Base-by-base conservation (phyloP, 2,113 vertebrate species). In the Capreolus pygargus region DNA sequence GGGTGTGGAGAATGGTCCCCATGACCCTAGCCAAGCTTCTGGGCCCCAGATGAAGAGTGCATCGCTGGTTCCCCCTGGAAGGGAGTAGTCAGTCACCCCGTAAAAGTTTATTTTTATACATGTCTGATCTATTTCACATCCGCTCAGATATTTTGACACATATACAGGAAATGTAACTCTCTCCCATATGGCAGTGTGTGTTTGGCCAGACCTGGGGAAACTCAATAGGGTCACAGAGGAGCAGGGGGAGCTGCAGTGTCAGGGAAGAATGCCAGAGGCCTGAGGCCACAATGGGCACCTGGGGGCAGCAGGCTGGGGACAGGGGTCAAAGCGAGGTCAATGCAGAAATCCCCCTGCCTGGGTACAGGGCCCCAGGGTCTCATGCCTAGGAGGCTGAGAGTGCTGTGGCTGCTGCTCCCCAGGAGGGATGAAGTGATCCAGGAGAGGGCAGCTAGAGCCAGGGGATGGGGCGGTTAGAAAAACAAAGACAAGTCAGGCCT, bases 51-150 rank as follows among this genome's bases (percentile, higher is more conserved):
- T 98, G 98, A 98, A 98, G 93, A 97, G 91, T 19, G 94, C 95
- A 89, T 91, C 81, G 17, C 83, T 86, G 78, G 67, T 95, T 97
- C 85, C 88, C 97, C 96, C 94, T 96, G 94, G 95, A 98, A 93
- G 96, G 89, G 97, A 96, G 58, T 94, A 97, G 97, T 97, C 97
- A 97, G 97, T 98, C 97, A 97, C 98, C 96, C 97, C 1, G 58
- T 97, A 96, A 97, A 98, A 98, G 98, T 98, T 98, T 98, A 98
- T 98, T 98, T 98, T 98, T 98, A 98, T 97, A 98, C 98, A 89
- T 97, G 98, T 98, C 98, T 98, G 98, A 98, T 97, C 97, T 97
- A 98, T 98, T 98, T 98, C 98, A 98, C 97, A 98, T 98, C 98
- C 97, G 94, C 97, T 96, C 97, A 84, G 96, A 96, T 98, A 98